Evolutionary conservation across 2,888 invertebrate species (phyloP), one percentile per base, ranked within the genome.

Genomic region (Cephus runcator): DNA sequence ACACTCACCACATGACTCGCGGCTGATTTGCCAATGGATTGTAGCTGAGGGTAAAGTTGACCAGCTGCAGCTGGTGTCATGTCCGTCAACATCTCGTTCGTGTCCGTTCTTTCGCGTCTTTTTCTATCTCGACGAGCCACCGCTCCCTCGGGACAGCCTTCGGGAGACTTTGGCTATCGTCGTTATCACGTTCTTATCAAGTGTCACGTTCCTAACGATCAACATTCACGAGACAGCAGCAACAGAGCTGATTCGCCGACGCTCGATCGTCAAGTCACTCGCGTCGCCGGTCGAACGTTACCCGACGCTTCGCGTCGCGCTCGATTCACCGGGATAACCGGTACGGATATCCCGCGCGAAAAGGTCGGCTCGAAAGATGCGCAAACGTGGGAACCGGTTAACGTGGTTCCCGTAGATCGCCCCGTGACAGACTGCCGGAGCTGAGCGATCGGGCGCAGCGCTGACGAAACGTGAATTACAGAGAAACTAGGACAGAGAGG

Each of bases 11-110:
- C 91, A 88, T 91, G 91, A 83, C 91, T 91, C 76, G 88, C 90
- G 79, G 91, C 88, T 79, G 91, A 89, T 83, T 91, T 91, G 85
- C 87, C 86, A 87, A 91, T 91, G 79, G 90, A 90, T 83, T 91
- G 91, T 78, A 91, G 87, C 83, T 91, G 91, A 75, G 91, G 91
- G 82, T 92, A 92, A 40, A 92, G 91, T 83, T 92, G 92, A 83
- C 92, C 92, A 86, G 92, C 91, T 85, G 91, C 90, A 83, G 91
- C 91, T 86, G 92, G 92, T 77, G 91, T 91, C 91, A 92, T 92
- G 86, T 92, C 92, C 83, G 92, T 92, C 87, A 92, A 87, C 92
- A 92, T 92, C 82, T 85, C 86, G 83, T 69, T 73, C 69, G 71
- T 56, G 36, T 77, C 76, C 68, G 73, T 40, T 75, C 34, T 79